Conservation (phyloP, 2,888 invertebrate genomes). For the Netelia inedita region DNA sequence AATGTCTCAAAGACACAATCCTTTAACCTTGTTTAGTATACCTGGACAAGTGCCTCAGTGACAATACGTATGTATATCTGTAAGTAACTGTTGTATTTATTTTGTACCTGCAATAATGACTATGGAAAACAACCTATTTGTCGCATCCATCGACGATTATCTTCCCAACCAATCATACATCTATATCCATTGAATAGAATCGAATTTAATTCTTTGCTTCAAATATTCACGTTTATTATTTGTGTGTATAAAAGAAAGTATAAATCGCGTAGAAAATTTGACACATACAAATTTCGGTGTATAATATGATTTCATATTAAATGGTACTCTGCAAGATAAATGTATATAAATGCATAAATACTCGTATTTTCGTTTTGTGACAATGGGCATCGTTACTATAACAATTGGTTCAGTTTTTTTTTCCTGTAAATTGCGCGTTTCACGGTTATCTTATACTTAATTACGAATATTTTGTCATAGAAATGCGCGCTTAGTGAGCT, state of each 20-base stretch:
- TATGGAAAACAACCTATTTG: constrained; percentile 15
- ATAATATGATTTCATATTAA: constrained; percentile 13
- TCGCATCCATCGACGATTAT: background rate
- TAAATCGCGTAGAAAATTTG: constrained; percentile 50
- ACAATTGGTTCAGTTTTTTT: constrained; percentile 9
- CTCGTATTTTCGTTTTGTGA: constrained; percentile 21
- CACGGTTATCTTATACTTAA: background rate
- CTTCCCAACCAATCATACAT: background rate
- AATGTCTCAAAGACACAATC: constrained; percentile 69
- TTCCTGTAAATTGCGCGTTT: background rate
- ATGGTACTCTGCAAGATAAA: constrained; percentile 12
- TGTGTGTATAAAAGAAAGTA: constrained; percentile 51
- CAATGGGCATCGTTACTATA: constrained; percentile 24
- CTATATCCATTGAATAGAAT: background rate
- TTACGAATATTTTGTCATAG: background rate
- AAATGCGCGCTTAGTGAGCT: constrained; percentile 2
- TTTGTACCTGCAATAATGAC: constrained; percentile 63
- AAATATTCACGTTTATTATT: constrained; percentile 56
- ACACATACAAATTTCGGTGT: constrained; percentile 16
- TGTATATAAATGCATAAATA: constrained; percentile 25
- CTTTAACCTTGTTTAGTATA: constrained; percentile 73
- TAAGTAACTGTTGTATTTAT: constrained; percentile 65
- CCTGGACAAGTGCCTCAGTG: constrained; percentile 78
- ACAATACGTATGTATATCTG: constrained; percentile 54
- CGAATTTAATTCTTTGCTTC: background rate